Percentiles rank a stretch among this genome's conserved stretches.
Conservation (phyloP, 2,113 vertebrate genomes). For the Salvator merianae region DNA sequence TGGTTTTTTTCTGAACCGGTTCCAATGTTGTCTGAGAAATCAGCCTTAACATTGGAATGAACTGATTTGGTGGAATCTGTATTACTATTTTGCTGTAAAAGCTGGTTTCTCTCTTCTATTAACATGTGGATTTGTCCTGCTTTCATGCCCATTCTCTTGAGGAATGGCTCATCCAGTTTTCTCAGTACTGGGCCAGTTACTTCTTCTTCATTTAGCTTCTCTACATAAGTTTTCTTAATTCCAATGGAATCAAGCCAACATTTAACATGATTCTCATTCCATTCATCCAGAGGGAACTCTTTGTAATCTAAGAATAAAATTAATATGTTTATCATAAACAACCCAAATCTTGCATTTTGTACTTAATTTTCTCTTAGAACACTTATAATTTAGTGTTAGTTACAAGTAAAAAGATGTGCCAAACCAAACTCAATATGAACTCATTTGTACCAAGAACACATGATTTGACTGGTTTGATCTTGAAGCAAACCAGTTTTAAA, state of each 20-base stretch:
- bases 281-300: slow-evolving; percentile 60
- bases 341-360: too few relatives aligned
- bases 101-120: slow-evolving; percentile 72
- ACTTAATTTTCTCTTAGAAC: too few relatives aligned
- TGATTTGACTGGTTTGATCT: too few relatives aligned
- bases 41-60: not conserved
- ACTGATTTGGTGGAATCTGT: not conserved
- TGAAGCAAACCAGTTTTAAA: too few relatives aligned
- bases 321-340: not conserved
- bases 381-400: too few relatives aligned
- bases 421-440: too few relatives aligned
- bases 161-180: slow-evolving; percentile 68
- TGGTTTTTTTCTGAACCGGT: not conserved
- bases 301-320: slow-evolving; percentile 57
- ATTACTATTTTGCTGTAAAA: slow-evolving; percentile 15
- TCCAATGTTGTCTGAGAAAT: accelerated
- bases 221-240: slow-evolving; percentile 73
- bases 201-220: slow-evolving; percentile 74
- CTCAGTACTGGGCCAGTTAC: slow-evolving; percentile 75
- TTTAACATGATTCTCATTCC: slow-evolving; percentile 78
- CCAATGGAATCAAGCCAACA: slow-evolving; percentile 75
- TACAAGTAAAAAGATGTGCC: too few relatives aligned
- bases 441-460: too few relatives aligned
- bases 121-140: slow-evolving; percentile 75
- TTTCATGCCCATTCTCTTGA: slow-evolving; percentile 76